A percentile compares a stretch with the other conserved stretches of the same genome.
These are phyloP conservation scores for Cryptocephalus moraei DNA, from an alignment of 2,888 invertebrate genomes.

Conservation along the genomic window DNA sequence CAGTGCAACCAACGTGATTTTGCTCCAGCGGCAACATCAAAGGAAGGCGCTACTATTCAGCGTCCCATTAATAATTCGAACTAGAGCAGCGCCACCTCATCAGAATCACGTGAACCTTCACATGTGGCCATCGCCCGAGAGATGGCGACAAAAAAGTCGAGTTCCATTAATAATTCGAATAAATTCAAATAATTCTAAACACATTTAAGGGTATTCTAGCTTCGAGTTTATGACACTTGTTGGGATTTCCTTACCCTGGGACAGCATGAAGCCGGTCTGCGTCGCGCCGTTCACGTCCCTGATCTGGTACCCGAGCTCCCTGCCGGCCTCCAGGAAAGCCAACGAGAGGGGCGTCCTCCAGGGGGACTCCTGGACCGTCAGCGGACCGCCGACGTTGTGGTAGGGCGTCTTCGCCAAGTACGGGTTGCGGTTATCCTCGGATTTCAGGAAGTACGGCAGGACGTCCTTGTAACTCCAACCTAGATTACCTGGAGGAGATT, in stretches of 20 bases:
- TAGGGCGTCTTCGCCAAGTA: conserved; percentile 66
- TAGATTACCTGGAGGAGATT: conserved; percentile 54
- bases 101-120: no score
- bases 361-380: conserved; percentile 76
- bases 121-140: no score
- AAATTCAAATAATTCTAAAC: no score
- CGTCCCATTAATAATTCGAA: no score
- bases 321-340: conserved; percentile 74
- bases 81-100: no score
- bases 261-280: conserved; percentile 79
- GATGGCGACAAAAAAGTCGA: no score
- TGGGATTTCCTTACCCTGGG: conserved; percentile 64
- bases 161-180: no score
- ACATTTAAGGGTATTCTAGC: no score
- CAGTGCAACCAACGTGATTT: no score
- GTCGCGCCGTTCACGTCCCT: conserved; percentile 73
- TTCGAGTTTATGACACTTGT: no score
- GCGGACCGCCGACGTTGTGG: conserved; percentile 67
- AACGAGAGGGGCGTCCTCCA: conserved; percentile 74
- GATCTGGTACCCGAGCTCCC: conserved; percentile 71
- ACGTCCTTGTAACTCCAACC: conserved; percentile 83
- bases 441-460: conserved; percentile 75
- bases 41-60: no score
- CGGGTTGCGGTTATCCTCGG: conserved; percentile 80
- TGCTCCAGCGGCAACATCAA: no score